A percentile compares a stretch with the other conserved stretches of the same genome.
Conservation (phyloP, 2,888 invertebrate species). For the Eucriotettix oculatus region DNA sequence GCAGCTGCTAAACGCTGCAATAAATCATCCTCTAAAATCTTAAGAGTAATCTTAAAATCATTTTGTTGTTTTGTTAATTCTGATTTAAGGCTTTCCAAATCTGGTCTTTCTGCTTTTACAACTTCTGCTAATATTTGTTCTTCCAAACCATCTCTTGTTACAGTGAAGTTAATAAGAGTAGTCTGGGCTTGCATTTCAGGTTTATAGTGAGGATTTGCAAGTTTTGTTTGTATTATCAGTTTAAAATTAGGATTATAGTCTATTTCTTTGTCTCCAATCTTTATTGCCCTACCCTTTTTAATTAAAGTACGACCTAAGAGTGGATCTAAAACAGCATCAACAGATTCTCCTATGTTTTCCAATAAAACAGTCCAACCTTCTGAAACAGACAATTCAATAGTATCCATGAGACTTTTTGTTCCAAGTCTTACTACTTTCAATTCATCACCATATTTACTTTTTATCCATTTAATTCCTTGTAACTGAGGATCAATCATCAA, state of each 20-base stretch:
- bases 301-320: constrained; percentile 74
- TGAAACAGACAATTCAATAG: constrained; percentile 55
- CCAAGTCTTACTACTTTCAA: constrained; percentile 53
- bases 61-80: constrained; percentile 84
- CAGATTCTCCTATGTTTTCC: constrained; percentile 76
- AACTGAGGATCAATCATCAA: constrained; percentile 87
- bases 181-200: constrained; percentile 95
- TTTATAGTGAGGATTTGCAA: constrained; percentile 91
- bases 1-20: constrained; percentile 74
- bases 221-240: constrained; percentile 77
- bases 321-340: constrained; percentile 84
- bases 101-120: constrained; percentile 82
- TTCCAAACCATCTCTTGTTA: constrained; percentile 82
- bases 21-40: constrained; percentile 78
- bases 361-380: constrained; percentile 63
- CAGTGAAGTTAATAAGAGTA: constrained; percentile 88
- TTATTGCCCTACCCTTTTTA: constrained; percentile 63
- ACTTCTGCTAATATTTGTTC: constrained; percentile 91
- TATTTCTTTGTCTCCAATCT: constrained; percentile 85
- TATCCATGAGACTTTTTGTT: constrained; percentile 67
- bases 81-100: constrained; percentile 66
- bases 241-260: constrained; percentile 72
- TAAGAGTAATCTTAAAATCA: constrained; percentile 83
- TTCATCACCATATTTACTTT: constrained; percentile 56
- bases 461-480: constrained; percentile 91